Conservation (phyloP, 2,113 vertebrate genomes). For the Bothrops jararaca region DNA sequence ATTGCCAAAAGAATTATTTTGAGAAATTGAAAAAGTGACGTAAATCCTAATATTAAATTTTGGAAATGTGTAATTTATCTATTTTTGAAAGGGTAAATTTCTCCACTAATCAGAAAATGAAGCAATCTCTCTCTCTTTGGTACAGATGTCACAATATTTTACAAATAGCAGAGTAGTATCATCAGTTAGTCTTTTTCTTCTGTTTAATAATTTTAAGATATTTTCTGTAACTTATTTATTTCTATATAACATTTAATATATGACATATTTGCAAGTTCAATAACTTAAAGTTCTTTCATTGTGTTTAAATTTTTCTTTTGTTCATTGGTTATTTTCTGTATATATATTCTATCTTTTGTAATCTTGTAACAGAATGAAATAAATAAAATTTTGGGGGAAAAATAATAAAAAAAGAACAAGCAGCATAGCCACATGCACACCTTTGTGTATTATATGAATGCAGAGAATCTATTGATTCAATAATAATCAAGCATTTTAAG, state of each 20-base stretch:
- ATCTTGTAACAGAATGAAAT: background rate
- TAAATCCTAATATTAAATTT: background rate
- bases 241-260: background rate
- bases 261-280: background rate
- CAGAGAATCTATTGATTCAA: background rate
- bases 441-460: background rate
- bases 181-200: background rate
- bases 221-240: background rate
- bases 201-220: background rate
- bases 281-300: background rate
- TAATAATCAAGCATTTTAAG: background rate
- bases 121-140: background rate
- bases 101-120: background rate
- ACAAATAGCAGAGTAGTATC: background rate
- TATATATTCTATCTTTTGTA: background rate
- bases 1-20: background rate
- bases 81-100: background rate
- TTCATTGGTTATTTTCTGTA: background rate
- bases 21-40: background rate
- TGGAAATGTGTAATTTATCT: background rate
- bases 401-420: background rate
- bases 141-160: background rate
- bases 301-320: background rate
- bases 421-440: background rate
- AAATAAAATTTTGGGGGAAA: background rate